Conservation (phyloP, 2,888 invertebrate genomes). For the Clepsis dumicolana region DNA sequence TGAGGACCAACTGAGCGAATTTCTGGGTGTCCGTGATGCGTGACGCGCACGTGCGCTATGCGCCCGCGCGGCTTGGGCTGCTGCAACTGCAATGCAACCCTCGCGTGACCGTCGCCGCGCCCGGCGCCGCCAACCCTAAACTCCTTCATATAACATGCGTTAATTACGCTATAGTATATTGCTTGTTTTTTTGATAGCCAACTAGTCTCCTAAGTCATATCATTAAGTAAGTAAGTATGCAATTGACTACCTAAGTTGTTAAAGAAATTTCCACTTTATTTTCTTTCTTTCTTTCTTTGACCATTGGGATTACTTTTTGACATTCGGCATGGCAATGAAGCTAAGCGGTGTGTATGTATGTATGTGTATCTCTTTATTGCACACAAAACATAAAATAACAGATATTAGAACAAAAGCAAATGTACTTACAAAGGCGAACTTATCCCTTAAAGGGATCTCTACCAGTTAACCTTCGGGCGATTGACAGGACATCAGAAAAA, state of each 20-base stretch:
- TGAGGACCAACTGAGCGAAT: slow-evolving; percentile 79
- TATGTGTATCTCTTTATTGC: too few species aligned
- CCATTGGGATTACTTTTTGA: too few species aligned
- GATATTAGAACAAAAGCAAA: too few species aligned
- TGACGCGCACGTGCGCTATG: slow-evolving; percentile 81
- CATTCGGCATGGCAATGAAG: too few species aligned
- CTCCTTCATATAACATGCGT: too few species aligned
- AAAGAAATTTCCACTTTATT: neutral
- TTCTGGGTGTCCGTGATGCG: slow-evolving; percentile 77
- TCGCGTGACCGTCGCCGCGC: slow-evolving; percentile 26
- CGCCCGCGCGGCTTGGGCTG: slow-evolving; percentile 48
- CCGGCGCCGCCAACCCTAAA: neutral
- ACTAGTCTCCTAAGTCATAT: neutral
- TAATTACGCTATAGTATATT: neutral
- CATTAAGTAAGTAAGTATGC: neutral
- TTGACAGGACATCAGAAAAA: too few species aligned
- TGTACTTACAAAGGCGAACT: too few species aligned
- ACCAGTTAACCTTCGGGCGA: too few species aligned
- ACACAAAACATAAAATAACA: too few species aligned
- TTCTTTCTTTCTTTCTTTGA: neutral
- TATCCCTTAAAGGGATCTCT: too few species aligned
- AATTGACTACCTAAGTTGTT: neutral
- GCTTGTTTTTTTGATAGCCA: neutral
- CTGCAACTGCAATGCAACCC: slow-evolving; percentile 33
- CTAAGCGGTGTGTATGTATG: too few species aligned